Percentiles rank a stretch among this genome's conserved stretches.
These are phyloP conservation scores for Siderastrea radians DNA, from an alignment of 92 coral and sea anemone species.

Conservation along the genomic window DNA sequence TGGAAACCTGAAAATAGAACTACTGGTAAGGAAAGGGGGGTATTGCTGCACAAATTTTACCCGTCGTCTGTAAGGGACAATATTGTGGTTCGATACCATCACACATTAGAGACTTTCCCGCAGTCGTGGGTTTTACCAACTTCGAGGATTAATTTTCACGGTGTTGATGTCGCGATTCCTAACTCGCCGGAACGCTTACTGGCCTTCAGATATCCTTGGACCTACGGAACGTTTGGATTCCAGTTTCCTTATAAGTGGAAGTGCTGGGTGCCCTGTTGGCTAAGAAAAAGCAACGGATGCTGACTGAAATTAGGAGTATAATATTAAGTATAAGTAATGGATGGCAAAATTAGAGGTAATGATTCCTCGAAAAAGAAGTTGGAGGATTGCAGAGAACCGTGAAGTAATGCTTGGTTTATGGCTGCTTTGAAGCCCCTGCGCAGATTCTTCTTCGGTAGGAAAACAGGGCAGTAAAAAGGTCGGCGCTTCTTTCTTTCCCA, in stretches of 20 bases:
- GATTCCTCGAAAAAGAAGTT: no score
- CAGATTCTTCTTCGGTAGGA: no score
- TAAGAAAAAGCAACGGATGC: slow-evolving; percentile 52
- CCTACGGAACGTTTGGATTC: slow-evolving; percentile 56
- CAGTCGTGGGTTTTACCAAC: slow-evolving; percentile 78
- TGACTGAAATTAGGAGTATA: neutral
- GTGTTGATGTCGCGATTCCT: slow-evolving; percentile 76
- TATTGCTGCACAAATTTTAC: slow-evolving; percentile 71
- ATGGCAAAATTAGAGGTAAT: neutral
- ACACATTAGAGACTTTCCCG: slow-evolving; percentile 72
- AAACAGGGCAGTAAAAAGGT: no score
- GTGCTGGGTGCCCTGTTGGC: slow-evolving; percentile 89
- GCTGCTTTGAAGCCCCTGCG: no score
- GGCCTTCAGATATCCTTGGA: slow-evolving; percentile 76
- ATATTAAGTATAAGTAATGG: no score
- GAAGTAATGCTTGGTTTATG: no score
- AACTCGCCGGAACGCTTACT: slow-evolving; percentile 63
- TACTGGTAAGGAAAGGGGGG: slow-evolving; percentile 52
- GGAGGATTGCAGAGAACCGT: no score
- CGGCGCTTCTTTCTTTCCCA: no score
- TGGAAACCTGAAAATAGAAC: slow-evolving; percentile 68
- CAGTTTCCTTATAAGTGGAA: slow-evolving; percentile 94
- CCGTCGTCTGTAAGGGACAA: slow-evolving; percentile 74
- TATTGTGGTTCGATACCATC: slow-evolving; percentile 54
- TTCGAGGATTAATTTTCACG: slow-evolving; percentile 69